Evolutionary conservation across 2,888 invertebrate genomes (phyloP).

Genomic region (Hydraecia micacea): DNA sequence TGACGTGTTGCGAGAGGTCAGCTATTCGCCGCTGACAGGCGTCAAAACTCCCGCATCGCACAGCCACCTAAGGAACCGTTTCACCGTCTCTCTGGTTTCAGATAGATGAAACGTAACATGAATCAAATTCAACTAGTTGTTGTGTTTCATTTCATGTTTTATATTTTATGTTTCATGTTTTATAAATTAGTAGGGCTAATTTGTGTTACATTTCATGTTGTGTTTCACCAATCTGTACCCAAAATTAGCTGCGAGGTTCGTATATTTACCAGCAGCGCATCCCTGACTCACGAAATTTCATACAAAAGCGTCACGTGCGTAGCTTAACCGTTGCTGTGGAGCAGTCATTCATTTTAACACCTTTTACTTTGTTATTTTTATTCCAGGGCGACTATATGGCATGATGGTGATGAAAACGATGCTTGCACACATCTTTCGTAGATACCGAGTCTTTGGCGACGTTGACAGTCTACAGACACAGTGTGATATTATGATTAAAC

Average conservation of each 20-base stretch:
- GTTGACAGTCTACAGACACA: slow-evolving; percentile 22
- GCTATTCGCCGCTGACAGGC: neutral
- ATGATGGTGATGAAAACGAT: slow-evolving; percentile 51
- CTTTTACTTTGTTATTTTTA: neutral
- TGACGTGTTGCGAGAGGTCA: neutral
- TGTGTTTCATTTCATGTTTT: neutral
- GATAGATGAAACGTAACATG: neutral
- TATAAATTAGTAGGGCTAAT: neutral
- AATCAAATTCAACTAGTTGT: neutral
- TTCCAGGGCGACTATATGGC: slow-evolving; percentile 40
- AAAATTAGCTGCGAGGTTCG: too few relatives aligned
- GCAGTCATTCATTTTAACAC: neutral
- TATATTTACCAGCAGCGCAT: neutral
- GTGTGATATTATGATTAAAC: slow-evolving; percentile 37
- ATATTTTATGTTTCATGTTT: too few relatives aligned
- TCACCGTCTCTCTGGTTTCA: too few relatives aligned
- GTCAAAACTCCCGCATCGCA: neutral
- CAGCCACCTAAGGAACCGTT: neutral
- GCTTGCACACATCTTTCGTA: slow-evolving; percentile 49
- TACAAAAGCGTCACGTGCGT: neutral
- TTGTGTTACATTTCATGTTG: neutral
- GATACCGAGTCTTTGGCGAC: slow-evolving; percentile 37
- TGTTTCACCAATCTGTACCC: neutral
- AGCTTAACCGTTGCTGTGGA: neutral
- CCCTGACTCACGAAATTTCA: neutral